phyloP scores from a whole-genome alignment of 1,140 invertebrate species.

The Drosophila pandora region DNA sequence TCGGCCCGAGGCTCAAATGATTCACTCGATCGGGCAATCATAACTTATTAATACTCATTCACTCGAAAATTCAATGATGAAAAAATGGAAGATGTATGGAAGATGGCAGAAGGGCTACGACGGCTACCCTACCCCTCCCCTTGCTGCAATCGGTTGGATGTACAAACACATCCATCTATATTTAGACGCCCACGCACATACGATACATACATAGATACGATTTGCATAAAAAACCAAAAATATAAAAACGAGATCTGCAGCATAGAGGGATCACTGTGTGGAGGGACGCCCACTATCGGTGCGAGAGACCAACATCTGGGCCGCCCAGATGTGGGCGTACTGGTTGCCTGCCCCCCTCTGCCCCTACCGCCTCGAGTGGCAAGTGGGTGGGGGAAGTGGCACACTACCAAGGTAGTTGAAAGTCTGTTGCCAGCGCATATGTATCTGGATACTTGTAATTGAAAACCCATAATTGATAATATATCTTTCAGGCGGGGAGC shows the following conservation, averaged over 20 bases:
- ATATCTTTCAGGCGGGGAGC: not conserved
- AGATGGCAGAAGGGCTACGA: constrained; percentile 18
- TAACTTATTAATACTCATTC: not conserved
- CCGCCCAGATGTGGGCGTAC: constrained; percentile 37
- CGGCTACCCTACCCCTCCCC: not conserved
- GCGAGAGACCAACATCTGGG: constrained; percentile 23
- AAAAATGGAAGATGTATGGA: no score
- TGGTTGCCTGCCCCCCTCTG: constrained; percentile 8
- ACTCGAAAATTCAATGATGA: constrained; percentile 16
- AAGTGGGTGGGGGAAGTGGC: not conserved
- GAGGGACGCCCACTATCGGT: constrained; percentile 23
- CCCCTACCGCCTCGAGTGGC: constrained; percentile 9
- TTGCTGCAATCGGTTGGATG: constrained; percentile 2
- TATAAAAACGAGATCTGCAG: constrained; percentile 21
- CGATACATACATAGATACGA: not conserved
- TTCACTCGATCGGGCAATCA: constrained; percentile 34
- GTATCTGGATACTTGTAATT: no score
- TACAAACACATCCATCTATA: constrained; percentile 13
- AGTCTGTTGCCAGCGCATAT: not conserved
- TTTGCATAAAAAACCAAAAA: constrained; percentile 26
- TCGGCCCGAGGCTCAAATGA: constrained; percentile 22
- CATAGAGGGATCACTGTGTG: constrained; percentile 8
- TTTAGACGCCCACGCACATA: constrained; percentile 32
- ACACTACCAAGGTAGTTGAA: constrained; percentile 1
- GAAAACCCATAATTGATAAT: not conserved